Evolutionary conservation across 2,113 vertebrate genomes (phyloP).

Genomic region (Origma solitaria): DNA sequence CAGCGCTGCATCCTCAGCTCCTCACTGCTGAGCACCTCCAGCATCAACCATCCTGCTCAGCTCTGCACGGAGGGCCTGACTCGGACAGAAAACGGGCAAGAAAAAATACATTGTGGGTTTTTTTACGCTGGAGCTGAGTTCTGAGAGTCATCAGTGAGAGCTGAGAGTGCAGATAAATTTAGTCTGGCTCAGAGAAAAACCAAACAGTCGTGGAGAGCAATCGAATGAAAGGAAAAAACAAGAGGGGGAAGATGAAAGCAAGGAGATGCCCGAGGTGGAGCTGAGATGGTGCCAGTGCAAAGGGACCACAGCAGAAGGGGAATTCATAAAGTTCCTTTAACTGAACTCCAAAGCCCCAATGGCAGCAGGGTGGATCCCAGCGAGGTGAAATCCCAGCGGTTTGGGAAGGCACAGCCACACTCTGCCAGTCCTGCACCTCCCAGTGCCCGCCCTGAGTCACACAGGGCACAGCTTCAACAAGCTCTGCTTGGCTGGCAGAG

Average conservation of each 20-base stretch:
- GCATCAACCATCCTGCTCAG: accelerated
- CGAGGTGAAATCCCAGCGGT: background rate
- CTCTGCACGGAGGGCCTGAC: background rate
- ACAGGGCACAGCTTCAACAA: accelerated
- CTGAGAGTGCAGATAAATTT: background rate
- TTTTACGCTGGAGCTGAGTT: background rate
- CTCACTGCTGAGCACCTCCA: background rate
- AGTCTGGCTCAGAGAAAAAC: background rate
- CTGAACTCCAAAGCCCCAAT: accelerated
- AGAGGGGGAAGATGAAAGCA: background rate
- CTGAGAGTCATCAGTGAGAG: background rate
- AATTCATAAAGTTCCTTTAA: accelerated
- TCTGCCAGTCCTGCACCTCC: background rate
- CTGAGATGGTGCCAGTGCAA: background rate
- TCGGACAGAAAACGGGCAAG: background rate
- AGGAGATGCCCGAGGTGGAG: background rate
- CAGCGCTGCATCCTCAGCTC: background rate
- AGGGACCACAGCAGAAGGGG: background rate
- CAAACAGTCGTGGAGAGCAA: background rate
- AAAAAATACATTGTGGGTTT: accelerated
- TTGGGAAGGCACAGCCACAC: background rate
- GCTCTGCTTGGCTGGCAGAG: background rate
- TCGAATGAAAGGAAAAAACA: background rate
- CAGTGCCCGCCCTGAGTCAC: background rate
- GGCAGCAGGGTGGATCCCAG: background rate